phyloP scores from a whole-genome alignment of 2,113 vertebrate species.

The Solea senegalensis region DNA sequence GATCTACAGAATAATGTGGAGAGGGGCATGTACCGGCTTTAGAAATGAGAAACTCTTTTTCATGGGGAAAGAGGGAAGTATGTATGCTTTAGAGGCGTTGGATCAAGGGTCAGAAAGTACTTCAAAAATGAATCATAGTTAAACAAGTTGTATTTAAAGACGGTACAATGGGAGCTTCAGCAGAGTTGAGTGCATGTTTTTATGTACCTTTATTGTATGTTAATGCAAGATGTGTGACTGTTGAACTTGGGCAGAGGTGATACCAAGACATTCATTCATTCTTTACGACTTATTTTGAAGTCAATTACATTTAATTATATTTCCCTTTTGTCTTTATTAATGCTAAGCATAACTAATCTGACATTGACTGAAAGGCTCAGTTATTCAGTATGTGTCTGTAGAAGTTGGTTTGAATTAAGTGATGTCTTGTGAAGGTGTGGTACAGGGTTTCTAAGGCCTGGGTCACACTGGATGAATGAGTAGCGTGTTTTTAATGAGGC shows the following conservation, averaged over 20 bases:
- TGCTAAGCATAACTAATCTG: too few relatives aligned
- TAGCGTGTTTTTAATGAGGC: too few relatives aligned
- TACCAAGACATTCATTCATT: conserved; percentile 26
- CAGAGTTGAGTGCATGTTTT: not conserved
- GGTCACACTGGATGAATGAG: too few relatives aligned
- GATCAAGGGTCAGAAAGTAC: conserved; percentile 20
- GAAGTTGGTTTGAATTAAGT: too few relatives aligned
- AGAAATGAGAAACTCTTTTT: conserved; percentile 13
- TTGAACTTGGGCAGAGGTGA: conserved; percentile 16
- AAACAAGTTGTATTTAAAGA: conserved; percentile 21
- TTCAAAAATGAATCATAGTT: conserved; percentile 17
- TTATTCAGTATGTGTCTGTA: too few relatives aligned
- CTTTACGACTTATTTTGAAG: not conserved
- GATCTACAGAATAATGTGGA: not conserved
- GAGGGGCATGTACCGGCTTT: conserved; percentile 6
- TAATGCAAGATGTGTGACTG: not conserved
- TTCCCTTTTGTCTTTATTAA: not conserved
- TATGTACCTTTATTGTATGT: conserved; percentile 7
- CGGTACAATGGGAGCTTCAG: not conserved
- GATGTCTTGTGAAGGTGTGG: too few relatives aligned
- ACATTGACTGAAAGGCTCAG: too few relatives aligned
- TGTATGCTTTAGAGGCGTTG: conserved; percentile 7
- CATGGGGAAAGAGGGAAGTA: not conserved
- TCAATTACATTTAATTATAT: conserved; percentile 23
- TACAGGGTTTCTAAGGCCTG: too few relatives aligned